phyloP scores from a whole-genome alignment of 2,888 invertebrate genomes.

The Acleris emargana region DNA sequence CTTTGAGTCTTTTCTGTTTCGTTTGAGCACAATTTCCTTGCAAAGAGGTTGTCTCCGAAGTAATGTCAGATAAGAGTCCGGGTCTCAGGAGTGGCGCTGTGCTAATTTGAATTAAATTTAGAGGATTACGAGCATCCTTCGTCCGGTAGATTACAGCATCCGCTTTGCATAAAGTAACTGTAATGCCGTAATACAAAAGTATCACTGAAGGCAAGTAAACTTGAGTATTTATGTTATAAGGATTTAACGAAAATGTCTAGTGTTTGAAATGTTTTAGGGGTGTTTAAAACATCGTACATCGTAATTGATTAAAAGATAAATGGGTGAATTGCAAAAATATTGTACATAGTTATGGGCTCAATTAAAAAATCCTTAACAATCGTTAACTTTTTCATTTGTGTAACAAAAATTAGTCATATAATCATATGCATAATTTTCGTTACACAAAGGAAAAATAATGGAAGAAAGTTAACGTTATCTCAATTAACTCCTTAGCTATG shows the following conservation, averaged over 20 bases:
- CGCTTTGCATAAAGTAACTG: constrained; percentile 38
- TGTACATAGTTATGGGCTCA: no score
- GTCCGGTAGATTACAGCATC: constrained; percentile 48
- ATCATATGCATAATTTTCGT: no score
- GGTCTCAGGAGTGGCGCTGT: constrained; percentile 47
- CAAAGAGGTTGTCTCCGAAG: constrained; percentile 44
- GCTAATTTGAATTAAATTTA: constrained; percentile 67
- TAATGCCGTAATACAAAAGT: constrained; percentile 29
- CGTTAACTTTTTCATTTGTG: no score
- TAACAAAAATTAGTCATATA: no score
- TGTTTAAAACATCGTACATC: constrained; percentile 24
- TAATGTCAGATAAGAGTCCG: constrained; percentile 48
- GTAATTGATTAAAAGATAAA: background rate
- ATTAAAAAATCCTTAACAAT: no score
- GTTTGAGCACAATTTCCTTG: constrained; percentile 36
- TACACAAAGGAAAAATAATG: no score
- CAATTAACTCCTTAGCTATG: no score
- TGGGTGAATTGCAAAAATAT: no score
- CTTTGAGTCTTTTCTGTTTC: constrained; percentile 35
- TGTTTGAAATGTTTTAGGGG: constrained; percentile 13
- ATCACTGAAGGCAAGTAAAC: constrained; percentile 33
- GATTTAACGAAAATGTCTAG: constrained; percentile 17
- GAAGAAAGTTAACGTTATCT: no score
- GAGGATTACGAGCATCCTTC: constrained; percentile 50
- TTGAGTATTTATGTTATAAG: constrained; percentile 33